Evolutionary conservation across 2,113 vertebrate genomes (phyloP).

Genomic region (Cyanocitta stelleri): DNA sequence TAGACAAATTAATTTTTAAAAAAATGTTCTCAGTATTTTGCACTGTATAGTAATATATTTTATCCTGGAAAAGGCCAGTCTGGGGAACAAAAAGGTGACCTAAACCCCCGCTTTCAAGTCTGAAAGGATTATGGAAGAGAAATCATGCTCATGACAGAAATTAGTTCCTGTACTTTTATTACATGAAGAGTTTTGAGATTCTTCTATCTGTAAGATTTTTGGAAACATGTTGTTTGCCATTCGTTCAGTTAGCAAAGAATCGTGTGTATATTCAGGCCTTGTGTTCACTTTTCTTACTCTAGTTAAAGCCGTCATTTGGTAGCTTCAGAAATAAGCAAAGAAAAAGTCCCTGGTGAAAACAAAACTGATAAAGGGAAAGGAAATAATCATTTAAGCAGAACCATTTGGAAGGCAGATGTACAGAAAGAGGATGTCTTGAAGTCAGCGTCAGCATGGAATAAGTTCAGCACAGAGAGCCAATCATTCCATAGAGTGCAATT

Average conservation of each 20-base stretch:
- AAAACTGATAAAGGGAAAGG: not conserved
- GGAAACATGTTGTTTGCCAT: not conserved
- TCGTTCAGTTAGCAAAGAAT: not conserved
- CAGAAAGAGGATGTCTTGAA: not conserved
- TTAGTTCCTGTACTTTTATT: not conserved
- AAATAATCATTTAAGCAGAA: not conserved
- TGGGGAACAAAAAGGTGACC: not conserved
- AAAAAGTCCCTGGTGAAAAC: not conserved
- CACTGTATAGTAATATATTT: not conserved
- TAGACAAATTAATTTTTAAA: not conserved
- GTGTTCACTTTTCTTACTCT: not conserved
- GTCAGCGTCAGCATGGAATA: not conserved
- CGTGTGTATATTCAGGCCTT: not conserved
- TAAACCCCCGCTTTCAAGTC: not conserved
- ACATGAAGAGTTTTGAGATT: not conserved
- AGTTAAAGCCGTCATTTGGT: not conserved
- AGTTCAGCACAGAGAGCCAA: fast-evolving
- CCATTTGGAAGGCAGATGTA: not conserved
- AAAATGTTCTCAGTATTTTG: not conserved
- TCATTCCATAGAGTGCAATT: not conserved
- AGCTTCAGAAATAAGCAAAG: not conserved
- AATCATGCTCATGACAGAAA: not conserved
- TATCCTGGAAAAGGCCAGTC: not conserved
- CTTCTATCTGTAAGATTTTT: not conserved
- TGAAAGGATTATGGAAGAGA: not conserved